These are phyloP conservation scores for Tromatobia lineatoria DNA, from an alignment of 2,888 invertebrate genomes.

Conservation along the genomic window DNA sequence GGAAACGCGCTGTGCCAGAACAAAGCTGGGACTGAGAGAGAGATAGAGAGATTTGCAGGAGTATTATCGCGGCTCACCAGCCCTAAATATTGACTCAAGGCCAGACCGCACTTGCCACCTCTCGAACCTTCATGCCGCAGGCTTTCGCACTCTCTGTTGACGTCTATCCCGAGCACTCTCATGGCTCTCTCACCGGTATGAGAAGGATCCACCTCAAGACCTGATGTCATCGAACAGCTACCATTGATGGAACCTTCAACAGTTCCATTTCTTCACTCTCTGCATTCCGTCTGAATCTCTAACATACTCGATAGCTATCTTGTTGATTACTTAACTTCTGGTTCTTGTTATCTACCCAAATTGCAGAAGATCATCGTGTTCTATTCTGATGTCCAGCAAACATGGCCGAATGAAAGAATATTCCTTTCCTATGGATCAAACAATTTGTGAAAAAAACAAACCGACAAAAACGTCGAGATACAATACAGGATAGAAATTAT, in stretches of 20 bases:
- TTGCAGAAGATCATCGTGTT: background rate
- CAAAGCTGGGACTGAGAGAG: constrained; percentile 33
- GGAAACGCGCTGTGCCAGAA: constrained; percentile 5
- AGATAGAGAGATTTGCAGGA: constrained; percentile 65
- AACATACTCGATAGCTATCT: background rate
- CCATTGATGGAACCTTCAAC: constrained; percentile 15
- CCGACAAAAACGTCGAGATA: too few species aligned
- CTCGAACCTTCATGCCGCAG: constrained; percentile 56
- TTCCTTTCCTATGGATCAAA: too few species aligned
- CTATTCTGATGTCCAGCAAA: too few species aligned
- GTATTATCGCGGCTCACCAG: constrained; percentile 65
- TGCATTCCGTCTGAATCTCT: background rate
- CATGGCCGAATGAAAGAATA: too few species aligned
- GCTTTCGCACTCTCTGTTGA: constrained; percentile 60
- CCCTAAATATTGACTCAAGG: constrained; percentile 64
- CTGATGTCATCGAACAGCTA: constrained; percentile 19
- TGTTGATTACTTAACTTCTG: background rate
- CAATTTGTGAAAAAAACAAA: too few species aligned
- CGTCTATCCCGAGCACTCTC: constrained; percentile 38
- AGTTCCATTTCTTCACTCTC: background rate
- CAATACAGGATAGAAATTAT: too few species aligned
- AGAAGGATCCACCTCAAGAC: constrained; percentile 35
- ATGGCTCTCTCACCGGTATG: constrained; percentile 40
- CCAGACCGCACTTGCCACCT: constrained; percentile 59
- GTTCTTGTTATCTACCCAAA: background rate